Base-by-base conservation (phyloP, 2,113 vertebrate species). In the Sceloporus undulatus region DNA sequence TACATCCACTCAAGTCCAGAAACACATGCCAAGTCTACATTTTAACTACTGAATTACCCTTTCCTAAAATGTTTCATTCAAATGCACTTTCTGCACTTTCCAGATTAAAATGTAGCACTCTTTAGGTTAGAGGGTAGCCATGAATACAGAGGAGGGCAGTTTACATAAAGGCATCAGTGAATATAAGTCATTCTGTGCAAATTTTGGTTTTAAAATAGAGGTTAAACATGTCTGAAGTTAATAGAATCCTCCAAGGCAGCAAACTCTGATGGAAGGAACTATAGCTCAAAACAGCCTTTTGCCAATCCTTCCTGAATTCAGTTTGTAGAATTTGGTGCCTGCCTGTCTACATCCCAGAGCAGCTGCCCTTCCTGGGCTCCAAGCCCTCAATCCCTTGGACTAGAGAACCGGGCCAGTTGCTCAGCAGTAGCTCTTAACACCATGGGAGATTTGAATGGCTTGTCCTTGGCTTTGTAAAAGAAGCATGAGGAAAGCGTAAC, bases 91-190 rank as follows among this genome's bases (percentile, higher is more conserved):
- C 7, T 73, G 25, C 14, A 27, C 18, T 62, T 87, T 48, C 38
- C 38, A 62, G 34, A 21, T 73, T 75, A 56, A 79, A 80, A 42
- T 48, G 68, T 40, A 65, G 10, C 19, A 34, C 3, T 34, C 82
- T 42, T n/a, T 54, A 48, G 8, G 16, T 85, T 77, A 27, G 8
- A 77, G 40, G 27, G 13, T 18, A 70, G 54, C 65, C 3, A 70
- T 14, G 62, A 52, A 25, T 68, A 78, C 19, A 29, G 25, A n/a
- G 9, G 23, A 48, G n/a, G 21, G 11, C 11, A 40, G 5, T 18
- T 82, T 82, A 65, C 81, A 38, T 81, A 59, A 82, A 82, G n/a
- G 29, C n/a, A 82, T 66, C 54, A 54, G 21, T 82, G 54, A 77
- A 85, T 77, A 34, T 18, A 16, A n/a, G 27, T 77, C 3, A 29